Conservation (phyloP, 2,888 invertebrate genomes). For the Portevinia maculata region DNA sequence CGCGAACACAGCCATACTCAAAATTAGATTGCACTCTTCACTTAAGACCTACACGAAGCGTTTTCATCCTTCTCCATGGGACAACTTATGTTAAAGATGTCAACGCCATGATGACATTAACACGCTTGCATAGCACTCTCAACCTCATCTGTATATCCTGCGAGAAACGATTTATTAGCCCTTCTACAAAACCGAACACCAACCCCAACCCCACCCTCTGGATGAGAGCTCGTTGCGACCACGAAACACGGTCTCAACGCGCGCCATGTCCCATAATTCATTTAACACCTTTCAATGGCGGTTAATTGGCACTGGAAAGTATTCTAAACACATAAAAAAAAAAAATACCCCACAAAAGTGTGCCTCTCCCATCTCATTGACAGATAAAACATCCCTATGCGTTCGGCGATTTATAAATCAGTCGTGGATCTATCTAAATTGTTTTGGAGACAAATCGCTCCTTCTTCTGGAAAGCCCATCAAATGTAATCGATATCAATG, state of each 20-base stretch:
- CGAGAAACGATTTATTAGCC: conserved; percentile 65
- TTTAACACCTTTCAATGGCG: conserved; percentile 72
- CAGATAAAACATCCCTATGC: conserved; percentile 54
- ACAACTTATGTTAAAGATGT: conserved; percentile 41
- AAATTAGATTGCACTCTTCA: conserved; percentile 27
- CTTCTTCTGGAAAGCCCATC: conserved; percentile 22
- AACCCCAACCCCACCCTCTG: conserved; percentile 32
- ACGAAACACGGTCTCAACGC: conserved; percentile 33
- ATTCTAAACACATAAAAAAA: conserved; percentile 16
- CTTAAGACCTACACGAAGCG: conserved; percentile 32
- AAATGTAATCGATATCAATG: conserved; percentile 63
- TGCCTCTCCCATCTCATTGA: conserved; percentile 23
- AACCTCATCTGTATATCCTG: conserved; percentile 49
- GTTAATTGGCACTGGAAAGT: conserved; percentile 67
- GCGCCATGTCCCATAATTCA: conserved; percentile 67
- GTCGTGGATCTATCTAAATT: conserved; percentile 69
- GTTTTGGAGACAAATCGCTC: conserved; percentile 66
- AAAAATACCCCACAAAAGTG: conserved; percentile 14
- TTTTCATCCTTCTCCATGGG: neutral
- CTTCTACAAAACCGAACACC: conserved; percentile 29
- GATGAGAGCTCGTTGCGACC: conserved; percentile 3
- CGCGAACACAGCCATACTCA: conserved; percentile 15
- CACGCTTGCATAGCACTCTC: conserved; percentile 46
- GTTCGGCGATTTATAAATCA: conserved; percentile 56
- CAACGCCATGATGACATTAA: conserved; percentile 64